Base-by-base conservation (phyloP, 2,113 vertebrate genomes). In the Vulpes ferrilata region DNA sequence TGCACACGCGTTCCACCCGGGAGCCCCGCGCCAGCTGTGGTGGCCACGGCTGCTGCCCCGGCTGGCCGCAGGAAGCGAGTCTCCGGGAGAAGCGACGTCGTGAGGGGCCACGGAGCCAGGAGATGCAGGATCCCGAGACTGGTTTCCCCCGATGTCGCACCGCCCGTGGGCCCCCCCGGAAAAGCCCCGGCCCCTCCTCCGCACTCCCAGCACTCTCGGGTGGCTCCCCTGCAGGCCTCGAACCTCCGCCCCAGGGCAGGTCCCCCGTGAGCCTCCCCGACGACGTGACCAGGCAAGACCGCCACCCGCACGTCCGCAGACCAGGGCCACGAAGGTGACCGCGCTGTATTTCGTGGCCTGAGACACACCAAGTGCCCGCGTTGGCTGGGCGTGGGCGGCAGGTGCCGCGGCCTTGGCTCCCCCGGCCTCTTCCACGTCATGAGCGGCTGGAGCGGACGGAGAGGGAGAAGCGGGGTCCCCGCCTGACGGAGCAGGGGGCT, bases 381-480 rank as follows among this genome's bases (percentile, higher is more conserved):
- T 38, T 62, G 71, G 23, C 3, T 1, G 7, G 1, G 17, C 11
- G 2, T 0, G 9, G 27, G 13, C 9, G 43, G 55, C 8, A 25
- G 15, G 59, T 38, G 62, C 51, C 51, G 5, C 80, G 60, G 80
- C 48, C 48, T 59, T 17, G 4, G 62, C 16, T 22, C 82, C 32
- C 88, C 97, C 96, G 95, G 97, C 98, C 97, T 97, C 98, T 98
- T 88, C 94, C 98, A 94, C 96, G 90, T 96, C 98, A 7, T 98
- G 90, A 96, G 53, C 7, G 88, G 43, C 57, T 93, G 1, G 19
- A 32, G 22, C 10, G 23, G 43, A 43, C 6, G 43, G 43, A 43
- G 43, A 43, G 43, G 43, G 43, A 43, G 43, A 43, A 7, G 43
- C 43, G 7, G 43, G 6, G 43, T 43, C 43, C 43, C 43, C 1